Percentiles rank a stretch among this genome's conserved stretches.
phyloP scores from a whole-genome alignment of 2,797 vertebrate genomes.

The Glyptemys insculpta region DNA sequence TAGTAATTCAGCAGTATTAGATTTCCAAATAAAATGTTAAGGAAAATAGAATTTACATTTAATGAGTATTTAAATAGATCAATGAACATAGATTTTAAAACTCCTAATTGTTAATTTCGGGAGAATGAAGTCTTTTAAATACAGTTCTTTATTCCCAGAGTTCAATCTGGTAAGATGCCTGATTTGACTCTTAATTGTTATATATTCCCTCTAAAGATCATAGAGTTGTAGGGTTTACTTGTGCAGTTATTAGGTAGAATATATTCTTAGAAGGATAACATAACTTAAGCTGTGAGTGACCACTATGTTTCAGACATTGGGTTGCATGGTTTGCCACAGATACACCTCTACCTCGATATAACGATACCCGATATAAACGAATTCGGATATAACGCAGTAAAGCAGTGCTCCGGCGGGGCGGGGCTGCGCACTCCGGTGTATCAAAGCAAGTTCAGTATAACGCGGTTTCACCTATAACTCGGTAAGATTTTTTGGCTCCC shows the following conservation, averaged over 20 bases:
- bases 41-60: neutral
- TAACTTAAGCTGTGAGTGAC: neutral
- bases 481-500: no score
- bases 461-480: no score
- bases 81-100: neutral
- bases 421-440: no score
- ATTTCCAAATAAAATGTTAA: neutral
- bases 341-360: neutral
- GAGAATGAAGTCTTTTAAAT: neutral
- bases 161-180: no score
- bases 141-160: no score
- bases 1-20: neutral
- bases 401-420: no score
- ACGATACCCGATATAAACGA: no score
- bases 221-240: neutral
- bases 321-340: neutral
- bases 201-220: neutral
- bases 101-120: neutral
- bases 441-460: no score
- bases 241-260: neutral
- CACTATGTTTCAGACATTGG: neutral
- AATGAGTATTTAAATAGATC: neutral
- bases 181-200: neutral
- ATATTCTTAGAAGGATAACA: neutral
- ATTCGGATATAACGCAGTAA: no score